Base-by-base conservation (phyloP, 2,888 invertebrate species). In the Ectobius pallidus region DNA sequence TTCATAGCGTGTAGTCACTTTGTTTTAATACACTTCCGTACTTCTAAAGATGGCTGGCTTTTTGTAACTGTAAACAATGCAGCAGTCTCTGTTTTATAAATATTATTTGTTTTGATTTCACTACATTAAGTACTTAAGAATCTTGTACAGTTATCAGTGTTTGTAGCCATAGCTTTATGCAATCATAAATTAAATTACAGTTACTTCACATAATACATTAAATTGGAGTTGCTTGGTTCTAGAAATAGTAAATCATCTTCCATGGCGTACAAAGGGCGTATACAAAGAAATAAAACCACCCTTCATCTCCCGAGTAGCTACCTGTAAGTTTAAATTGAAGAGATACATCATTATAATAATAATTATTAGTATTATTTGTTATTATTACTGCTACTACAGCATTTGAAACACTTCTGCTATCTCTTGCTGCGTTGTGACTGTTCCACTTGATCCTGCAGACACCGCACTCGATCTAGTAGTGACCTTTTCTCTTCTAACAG, bases 401-500 rank as follows among this genome's bases (percentile, higher is more conserved):
- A 75, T 61, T 63, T 71, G 63, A 76, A 76, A 71, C 76, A 76
- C 74, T 74, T 76, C 71, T 76, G 76, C 76, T 76, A 76, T 76
- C 76, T 76, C 68, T 74, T 76, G 65, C 68, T 70, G 63, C 74
- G 73, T 65, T 73, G 73, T 20, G 67, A 62, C 52, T 80, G 81
- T 61, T 81, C 78, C 46, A 82, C 77, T 76, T 86, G 85, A 76
- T 83, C 91, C 85, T 92, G 92, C 76, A 94, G 82, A 27, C 87
- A 84, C 46, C 88, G 87, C 75, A 94, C 86, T 46, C 90, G 88
- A 74, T 93, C 91, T 76, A 93, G 81, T 65, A 94, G 83, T 63
- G 88, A 87, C 77, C 88, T 88, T 79, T 94, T 94, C 79, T 94
- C 94, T 32, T 90, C 89, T 27, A 93, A 80, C 75, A 94, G 82